phyloP scores from a whole-genome alignment of 1,140 invertebrate species.

The Monochamus saltuarius region DNA sequence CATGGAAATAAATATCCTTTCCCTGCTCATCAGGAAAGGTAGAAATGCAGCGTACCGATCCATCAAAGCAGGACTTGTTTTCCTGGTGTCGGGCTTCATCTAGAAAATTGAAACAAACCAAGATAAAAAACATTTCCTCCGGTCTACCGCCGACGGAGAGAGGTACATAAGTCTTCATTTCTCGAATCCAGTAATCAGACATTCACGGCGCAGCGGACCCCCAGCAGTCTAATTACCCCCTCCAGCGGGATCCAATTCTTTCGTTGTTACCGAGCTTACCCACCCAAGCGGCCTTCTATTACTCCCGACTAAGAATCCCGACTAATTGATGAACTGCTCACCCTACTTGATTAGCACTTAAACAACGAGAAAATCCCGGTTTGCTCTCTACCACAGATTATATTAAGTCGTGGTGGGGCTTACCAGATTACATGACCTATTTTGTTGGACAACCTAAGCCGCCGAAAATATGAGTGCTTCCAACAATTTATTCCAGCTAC shows the following conservation, averaged over 20 bases:
- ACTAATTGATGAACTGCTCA: conserved; percentile 39
- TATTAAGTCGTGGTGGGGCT: conserved; percentile 10
- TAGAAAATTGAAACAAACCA: too few species aligned
- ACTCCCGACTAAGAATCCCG: conserved; percentile 32
- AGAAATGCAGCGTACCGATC: too few species aligned
- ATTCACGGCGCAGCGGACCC: conserved; percentile 25
- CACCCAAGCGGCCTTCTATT: conserved; percentile 24
- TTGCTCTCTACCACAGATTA: conserved; percentile 19
- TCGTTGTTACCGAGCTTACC: conserved; percentile 21
- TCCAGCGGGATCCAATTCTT: conserved; percentile 19
- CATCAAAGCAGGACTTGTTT: too few species aligned
- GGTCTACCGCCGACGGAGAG: neutral
- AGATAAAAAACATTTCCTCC: too few species aligned
- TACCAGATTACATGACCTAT: conserved; percentile 20
- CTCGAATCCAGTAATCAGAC: conserved; percentile 17
- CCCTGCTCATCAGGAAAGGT: too few species aligned
- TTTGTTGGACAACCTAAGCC: conserved; percentile 1
- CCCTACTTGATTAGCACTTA: conserved; percentile 33
- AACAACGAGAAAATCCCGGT: conserved; percentile 31
- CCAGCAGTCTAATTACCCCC: conserved; percentile 27
- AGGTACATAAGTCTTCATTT: conserved; percentile 33
- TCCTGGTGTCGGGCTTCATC: too few species aligned
- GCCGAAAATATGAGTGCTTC: too few species aligned
- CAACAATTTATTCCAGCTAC: too few species aligned
- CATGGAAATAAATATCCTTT: too few species aligned